Evolutionary conservation across 2,888 invertebrate species (phyloP), one percentile per base, ranked within the genome.

Genomic region (Euphydryas editha): DNA sequence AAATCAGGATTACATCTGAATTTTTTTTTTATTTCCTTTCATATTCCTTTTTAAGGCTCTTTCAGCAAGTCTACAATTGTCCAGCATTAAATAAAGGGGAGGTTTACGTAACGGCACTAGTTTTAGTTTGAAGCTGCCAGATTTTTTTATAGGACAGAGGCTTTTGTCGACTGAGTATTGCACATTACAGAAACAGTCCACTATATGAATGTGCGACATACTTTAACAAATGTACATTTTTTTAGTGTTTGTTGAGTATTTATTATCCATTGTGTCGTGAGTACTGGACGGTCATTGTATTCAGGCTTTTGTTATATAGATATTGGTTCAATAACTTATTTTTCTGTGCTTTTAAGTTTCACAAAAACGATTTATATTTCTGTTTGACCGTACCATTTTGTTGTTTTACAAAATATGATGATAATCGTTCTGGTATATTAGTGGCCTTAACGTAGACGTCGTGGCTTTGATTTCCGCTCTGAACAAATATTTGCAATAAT

Each of bases 271-370:
- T 87, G 85, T 86, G 75, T 67, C 66, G 71, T 51, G 55, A 75
- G 77, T 77, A 77, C 72, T 69, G 72, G 68, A 69, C 62, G 75
- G 78, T 78, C 80, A 81, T 81, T 84, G 84, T 82, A 75, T 72
- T 63, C 74, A 57, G 65, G 69, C 83, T 79, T 83, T 87, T 86
- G 84, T 86, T 83, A 81, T 81, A 63, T 68, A 78, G 81, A 82
- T 88, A 88, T 88, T 87, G 84, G 78, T 74, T 81, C 83, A 84
- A 88, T 88, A 88, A 88, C 83, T 87, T 83, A 83, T 61, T 71
- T 62, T 37, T 17, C 55, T 42, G 59, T 47, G 55, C 46, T 56
- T 51, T 42, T 20, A 37, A 54, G 58, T 54, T 60, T 51, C 37
- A 51, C 44, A 37, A 62, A 46, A 51, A 51, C 51, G 24, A 51